Base-by-base conservation (phyloP, 2,888 invertebrate genomes). In the Dysmachus trigonus region DNA sequence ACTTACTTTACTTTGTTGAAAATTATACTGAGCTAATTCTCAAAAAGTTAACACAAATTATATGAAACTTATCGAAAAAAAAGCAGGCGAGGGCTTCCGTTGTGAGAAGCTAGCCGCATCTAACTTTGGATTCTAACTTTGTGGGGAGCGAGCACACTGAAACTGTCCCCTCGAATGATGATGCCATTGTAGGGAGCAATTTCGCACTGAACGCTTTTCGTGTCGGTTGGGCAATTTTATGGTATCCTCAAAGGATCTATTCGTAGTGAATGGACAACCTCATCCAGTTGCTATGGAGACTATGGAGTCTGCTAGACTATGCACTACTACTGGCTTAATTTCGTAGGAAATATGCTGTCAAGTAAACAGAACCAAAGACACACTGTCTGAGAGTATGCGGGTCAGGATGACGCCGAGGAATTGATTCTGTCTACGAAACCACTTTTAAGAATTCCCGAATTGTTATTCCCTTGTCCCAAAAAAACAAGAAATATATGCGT, bases 201-300 rank as follows among this genome's bases (percentile, higher is more conserved):
- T 47, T 77, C n/a, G 15, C 81, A 81, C 81, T 81, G 53, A 81
- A 47, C 27, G 31, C 7, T 1, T 10, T 35, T 35, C n/a, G 15
- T 31, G 27, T 33, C 53, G 30, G 15, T 13, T 35, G n/a, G n/a
- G 81, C 51, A 47, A 2, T 62, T 47, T 77, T 41, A 47, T 27
- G 35, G n/a, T 81, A 81, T 53, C 7, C 81, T 31, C 81, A 53
- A 81, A 81, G 81, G 81, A 81, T 81, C 18, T 81, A 51, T 81
- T 53, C 33, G 10, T 31, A 22, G 33, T 30, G 62, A 73, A 62
- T 27, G 62, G 13, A 22, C 51, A n/a, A 30, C 72, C 73, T 31
- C 72, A 72, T 72, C 73, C 7, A 5, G 73, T 35, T 73, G 15
- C 33, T 73, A 31, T n/a, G 35, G 2, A 5, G 13, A 15, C 5